Base-by-base conservation (phyloP, 2,113 vertebrate genomes). In the Lampris megalopsis region DNA sequence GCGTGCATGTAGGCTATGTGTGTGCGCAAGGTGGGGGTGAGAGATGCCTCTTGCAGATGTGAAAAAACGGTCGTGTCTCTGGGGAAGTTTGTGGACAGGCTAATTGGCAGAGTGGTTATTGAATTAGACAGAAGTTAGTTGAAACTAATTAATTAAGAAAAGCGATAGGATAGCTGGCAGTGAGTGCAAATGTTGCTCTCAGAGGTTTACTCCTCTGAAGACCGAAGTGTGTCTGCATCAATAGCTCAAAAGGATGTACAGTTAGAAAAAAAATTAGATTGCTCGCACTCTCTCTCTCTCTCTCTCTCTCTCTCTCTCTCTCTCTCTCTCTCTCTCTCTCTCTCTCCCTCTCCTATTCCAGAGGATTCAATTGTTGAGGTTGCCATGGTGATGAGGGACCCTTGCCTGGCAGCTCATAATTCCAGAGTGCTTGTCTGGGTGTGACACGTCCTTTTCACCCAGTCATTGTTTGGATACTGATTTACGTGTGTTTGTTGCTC, bases 381-480 rank as follows among this genome's bases (percentile, higher is more conserved):
- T 91, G 73, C 92, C 86, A 85, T 92, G 92, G 91, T 45, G 86
- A 93, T 57, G 69, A 49, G 73, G 81, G 82, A 85, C 78, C 88
- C 86, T 91, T 86, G 79, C 81, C 85, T 73, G 50, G 84, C 60
- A 4, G 88, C 79, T 86, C 85, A 90, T 94, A 92, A 93, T 90
- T 90, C 76, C 72, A 61, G 72, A 82, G 82, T 59, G 87, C 83
- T 87, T 92, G 91, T 92, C 86, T 89, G 83, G 71, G 81, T 73
- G 84, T 86, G 91, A 93, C 92, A 91, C 54, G 83, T 92, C 88
- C 92, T 92, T 91, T 94, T 94, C 89, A 93, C 64, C 53, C 56
- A 4, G 62, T 11, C 72, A 72, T 88, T 87, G 86, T 92, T 88
- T 75, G 24, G 73, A 73, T 68, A 68, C 83, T 92, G 93, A 94